Conservation (phyloP, 2,888 invertebrate genomes). For the Chrysina gloriosa region DNA sequence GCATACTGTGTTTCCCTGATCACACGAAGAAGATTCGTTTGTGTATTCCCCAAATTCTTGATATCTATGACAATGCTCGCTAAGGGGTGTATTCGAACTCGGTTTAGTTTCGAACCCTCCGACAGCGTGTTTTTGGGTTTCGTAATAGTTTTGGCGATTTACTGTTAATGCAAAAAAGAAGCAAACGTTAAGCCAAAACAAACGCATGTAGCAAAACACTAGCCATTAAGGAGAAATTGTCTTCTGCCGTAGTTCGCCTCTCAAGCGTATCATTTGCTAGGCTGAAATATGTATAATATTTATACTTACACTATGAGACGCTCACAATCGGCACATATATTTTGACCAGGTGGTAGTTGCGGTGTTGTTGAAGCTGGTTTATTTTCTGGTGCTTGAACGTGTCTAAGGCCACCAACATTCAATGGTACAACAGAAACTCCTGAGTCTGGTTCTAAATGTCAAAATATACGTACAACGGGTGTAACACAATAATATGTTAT, state of each 20-base stretch:
- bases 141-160: slow-evolving; percentile 73
- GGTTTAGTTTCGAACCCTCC: slow-evolving; percentile 72
- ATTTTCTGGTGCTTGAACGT: slow-evolving; percentile 80
- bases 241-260: background rate
- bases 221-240: slow-evolving; percentile 21
- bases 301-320: slow-evolving; percentile 95
- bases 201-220: slow-evolving; percentile 7
- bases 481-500: too few relatives aligned
- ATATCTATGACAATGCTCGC: slow-evolving; percentile 57
- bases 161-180: slow-evolving; percentile 53
- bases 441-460: slow-evolving; percentile 60
- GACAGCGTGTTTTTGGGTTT: slow-evolving; percentile 82
- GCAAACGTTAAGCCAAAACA: slow-evolving; percentile 29
- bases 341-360: slow-evolving; percentile 87
- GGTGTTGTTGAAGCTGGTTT: slow-evolving; percentile 73
- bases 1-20: slow-evolving; percentile 76
- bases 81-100: slow-evolving; percentile 69
- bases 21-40: slow-evolving; percentile 62
- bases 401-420: slow-evolving; percentile 72
- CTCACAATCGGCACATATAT: slow-evolving; percentile 97
- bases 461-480: slow-evolving; percentile 18
- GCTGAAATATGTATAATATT: background rate
- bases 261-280: background rate
- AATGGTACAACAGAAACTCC: slow-evolving; percentile 66
- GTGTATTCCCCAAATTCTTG: slow-evolving; percentile 48